Evolutionary conservation across 2,888 invertebrate genomes (phyloP).

Genomic region (Slavum lentiscoides): DNA sequence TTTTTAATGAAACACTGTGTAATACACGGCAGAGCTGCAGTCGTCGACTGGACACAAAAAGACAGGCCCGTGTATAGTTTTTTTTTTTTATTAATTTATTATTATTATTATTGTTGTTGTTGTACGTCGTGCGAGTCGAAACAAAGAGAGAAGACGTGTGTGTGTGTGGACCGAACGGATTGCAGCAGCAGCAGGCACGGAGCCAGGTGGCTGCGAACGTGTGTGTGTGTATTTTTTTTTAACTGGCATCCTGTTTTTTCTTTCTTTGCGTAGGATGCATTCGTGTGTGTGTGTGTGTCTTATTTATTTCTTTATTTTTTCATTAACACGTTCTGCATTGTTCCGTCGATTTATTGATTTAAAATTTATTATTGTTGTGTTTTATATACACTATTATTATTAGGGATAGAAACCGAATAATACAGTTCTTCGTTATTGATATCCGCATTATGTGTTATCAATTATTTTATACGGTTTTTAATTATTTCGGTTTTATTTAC

Average conservation of each 20-base stretch:
- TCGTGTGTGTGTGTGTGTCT: background rate
- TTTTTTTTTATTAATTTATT: background rate
- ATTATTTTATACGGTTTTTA: too few relatives aligned
- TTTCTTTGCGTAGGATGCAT: background rate
- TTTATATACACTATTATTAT: too few relatives aligned
- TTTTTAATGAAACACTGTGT: too few relatives aligned
- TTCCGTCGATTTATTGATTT: background rate
- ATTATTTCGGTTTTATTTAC: too few relatives aligned
- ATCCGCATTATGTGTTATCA: too few relatives aligned
- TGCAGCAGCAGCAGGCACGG: background rate
- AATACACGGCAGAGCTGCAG: background rate
- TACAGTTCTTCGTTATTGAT: too few relatives aligned
- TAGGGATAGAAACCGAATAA: too few relatives aligned
- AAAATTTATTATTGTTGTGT: too few relatives aligned
- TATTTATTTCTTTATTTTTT: background rate
- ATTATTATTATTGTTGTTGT: background rate
- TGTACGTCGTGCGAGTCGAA: background rate
- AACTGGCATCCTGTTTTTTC: background rate
- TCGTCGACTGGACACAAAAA: background rate
- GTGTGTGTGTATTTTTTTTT: background rate
- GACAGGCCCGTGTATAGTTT: background rate
- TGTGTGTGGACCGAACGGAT: background rate
- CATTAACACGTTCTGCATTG: background rate
- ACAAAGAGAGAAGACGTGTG: background rate
- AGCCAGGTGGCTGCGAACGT: conserved; percentile 16